Evolutionary conservation across 2,888 invertebrate species (phyloP).

Genomic region (Calameuta filiformis): DNA sequence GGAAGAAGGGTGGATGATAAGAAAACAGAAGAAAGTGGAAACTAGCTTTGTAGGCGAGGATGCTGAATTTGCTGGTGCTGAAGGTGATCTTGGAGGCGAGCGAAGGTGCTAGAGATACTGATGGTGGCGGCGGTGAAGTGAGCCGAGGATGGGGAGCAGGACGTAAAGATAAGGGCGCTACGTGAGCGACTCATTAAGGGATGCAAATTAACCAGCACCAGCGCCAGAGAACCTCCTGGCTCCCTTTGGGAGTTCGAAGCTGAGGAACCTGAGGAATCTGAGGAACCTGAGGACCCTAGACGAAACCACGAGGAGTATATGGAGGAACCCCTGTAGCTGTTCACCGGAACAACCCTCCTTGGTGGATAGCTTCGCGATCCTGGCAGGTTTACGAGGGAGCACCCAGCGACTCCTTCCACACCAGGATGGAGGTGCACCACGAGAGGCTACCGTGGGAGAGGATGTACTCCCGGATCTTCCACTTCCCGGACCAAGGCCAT

Average conservation of each 20-base stretch:
- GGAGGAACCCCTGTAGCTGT: not conserved
- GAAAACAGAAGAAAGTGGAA: slow-evolving; percentile 40
- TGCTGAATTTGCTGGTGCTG: slow-evolving; percentile 8
- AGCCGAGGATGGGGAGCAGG: slow-evolving; percentile 26
- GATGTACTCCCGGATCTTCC: not conserved
- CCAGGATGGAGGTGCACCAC: not conserved
- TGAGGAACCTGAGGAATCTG: slow-evolving; percentile 30
- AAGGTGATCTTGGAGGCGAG: slow-evolving; percentile 7
- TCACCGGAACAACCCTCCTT: slow-evolving; percentile 22
- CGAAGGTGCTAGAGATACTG: slow-evolving; percentile 11
- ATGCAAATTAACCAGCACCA: slow-evolving; percentile 59
- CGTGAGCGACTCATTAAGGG: slow-evolving; percentile 63
- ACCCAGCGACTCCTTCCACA: not conserved
- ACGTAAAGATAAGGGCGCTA: slow-evolving; percentile 58
- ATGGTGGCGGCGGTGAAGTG: not conserved
- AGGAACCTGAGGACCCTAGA: not conserved
- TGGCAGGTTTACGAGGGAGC: not conserved
- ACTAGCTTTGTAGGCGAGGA: slow-evolving; percentile 10
- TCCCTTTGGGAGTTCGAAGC: slow-evolving; percentile 42
- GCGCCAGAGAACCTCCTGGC: slow-evolving; percentile 22
- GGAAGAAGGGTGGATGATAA: slow-evolving; percentile 35
- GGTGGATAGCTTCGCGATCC: not conserved
- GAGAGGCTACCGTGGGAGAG: not conserved
- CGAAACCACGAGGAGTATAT: not conserved
- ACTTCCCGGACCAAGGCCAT: not conserved